Percentiles rank a stretch among this genome's conserved stretches.
These are phyloP conservation scores for Anas acuta DNA, from an alignment of 2,797 vertebrate species.

Conservation along the genomic window DNA sequence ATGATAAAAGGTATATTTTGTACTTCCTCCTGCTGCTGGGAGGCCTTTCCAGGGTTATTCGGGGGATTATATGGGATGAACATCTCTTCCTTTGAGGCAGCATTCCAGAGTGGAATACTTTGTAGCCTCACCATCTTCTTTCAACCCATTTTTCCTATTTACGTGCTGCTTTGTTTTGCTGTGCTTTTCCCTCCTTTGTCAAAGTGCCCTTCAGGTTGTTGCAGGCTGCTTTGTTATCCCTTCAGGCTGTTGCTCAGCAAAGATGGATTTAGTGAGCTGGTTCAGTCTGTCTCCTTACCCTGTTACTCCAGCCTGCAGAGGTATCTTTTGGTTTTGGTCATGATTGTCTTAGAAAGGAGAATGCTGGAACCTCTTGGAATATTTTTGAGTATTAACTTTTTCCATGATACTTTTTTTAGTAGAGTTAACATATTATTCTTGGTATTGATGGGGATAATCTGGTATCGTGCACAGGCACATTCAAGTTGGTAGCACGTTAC, in stretches of 20 bases:
- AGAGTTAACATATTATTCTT: not conserved
- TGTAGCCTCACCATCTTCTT: not conserved
- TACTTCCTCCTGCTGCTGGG: not conserved
- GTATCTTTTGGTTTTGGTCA: not conserved
- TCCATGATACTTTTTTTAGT: not conserved
- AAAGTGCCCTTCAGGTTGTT: not conserved
- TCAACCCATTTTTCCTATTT: not conserved
- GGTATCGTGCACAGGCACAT: not conserved
- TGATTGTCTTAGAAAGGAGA: not conserved
- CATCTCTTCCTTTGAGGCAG: not conserved
- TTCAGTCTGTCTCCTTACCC: not conserved
- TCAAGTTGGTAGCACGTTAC: not conserved
- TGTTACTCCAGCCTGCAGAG: not conserved
- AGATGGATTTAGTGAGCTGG: not conserved
- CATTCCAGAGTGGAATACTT: not conserved
- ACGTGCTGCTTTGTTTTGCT: rapidly evolving
- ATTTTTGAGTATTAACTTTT: not conserved
- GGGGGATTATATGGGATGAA: not conserved
- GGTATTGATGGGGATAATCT: not conserved
- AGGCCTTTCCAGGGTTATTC: not conserved
- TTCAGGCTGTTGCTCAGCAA: not conserved
- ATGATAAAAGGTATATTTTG: not conserved
- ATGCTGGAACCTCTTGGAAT: not conserved
- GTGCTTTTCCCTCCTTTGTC: not conserved
- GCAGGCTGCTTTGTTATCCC: not conserved